Percentiles rank a stretch among this genome's conserved stretches.
Evolutionary conservation across 1,140 invertebrate species (phyloP).

Genomic region (Asobara japonica): DNA sequence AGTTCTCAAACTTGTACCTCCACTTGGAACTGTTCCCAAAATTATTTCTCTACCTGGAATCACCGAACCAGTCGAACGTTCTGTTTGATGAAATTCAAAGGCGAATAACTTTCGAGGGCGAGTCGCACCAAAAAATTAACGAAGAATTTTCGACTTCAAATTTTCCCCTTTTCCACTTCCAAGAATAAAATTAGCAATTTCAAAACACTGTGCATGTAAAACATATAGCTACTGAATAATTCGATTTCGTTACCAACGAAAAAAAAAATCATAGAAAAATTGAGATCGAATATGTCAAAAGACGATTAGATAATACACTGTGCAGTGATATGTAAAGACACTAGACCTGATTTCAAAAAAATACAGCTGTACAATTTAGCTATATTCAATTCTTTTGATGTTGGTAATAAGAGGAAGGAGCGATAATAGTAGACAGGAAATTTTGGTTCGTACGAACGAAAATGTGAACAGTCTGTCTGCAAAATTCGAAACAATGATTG

Average conservation of each 20-base stretch:
- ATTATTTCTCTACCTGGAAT: no score
- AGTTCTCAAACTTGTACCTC: no score
- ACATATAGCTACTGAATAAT: neutral
- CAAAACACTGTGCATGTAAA: neutral
- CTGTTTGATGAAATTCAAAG: no score
- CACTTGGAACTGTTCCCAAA: no score
- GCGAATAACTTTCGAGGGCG: no score
- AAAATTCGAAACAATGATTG: neutral
- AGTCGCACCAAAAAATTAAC: no score
- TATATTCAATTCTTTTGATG: no score
- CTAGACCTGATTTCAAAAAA: neutral
- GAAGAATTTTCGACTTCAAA: no score
- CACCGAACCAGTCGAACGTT: no score
- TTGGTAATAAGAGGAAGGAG: no score
- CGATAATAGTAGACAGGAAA: conserved; percentile 1
- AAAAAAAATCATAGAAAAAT: neutral
- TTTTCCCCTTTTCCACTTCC: no score
- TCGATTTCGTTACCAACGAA: neutral
- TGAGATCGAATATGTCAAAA: conserved; percentile 5
- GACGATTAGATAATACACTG: conserved; percentile 1
- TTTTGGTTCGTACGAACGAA: neutral
- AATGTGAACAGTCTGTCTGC: neutral
- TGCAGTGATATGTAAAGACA: neutral
- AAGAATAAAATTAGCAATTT: neutral
- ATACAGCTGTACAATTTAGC: neutral